Conservation (phyloP, 2,888 invertebrate genomes). For the Pollenia amentaria region DNA sequence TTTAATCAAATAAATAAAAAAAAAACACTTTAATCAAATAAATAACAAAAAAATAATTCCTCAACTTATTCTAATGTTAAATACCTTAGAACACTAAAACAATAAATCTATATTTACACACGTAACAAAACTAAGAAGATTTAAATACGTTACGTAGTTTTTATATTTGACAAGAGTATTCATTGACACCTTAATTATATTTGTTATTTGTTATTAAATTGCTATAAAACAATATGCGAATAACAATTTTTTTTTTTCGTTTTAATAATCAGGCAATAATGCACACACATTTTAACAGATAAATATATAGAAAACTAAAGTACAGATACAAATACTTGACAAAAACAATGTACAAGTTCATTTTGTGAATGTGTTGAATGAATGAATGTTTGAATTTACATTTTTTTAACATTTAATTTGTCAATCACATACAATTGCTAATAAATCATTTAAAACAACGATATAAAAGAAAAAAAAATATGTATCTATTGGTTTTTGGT, state of each 20-base stretch:
- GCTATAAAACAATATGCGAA: conserved; percentile 49
- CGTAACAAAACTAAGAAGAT: not conserved
- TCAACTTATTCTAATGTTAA: not conserved
- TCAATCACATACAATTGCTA: conserved; percentile 76
- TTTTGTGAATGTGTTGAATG: not conserved
- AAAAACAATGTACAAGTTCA: conserved; percentile 10
- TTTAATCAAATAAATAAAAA: not conserved
- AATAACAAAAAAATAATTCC: not conserved
- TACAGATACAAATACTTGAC: not conserved
- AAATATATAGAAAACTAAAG: conserved; percentile 5
- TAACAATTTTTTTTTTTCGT: not conserved
- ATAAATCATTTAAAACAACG: conserved; percentile 65
- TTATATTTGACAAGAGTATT: conserved; percentile 43
- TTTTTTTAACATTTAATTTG: conserved; percentile 80
- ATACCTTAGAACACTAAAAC: not conserved
- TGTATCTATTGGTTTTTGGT: conserved; percentile 40
- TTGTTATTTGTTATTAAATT: conserved; percentile 54
- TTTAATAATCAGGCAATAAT: not conserved
- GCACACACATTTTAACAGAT: conserved; percentile 2
- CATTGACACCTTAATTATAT: conserved; percentile 66
- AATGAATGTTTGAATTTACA: conserved; percentile 39
- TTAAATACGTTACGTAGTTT: conserved; percentile 4
- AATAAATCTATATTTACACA: conserved; percentile 12
- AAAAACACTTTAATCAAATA: not conserved
- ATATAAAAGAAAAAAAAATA: conserved; percentile 3